A percentile compares a stretch with the other conserved stretches of the same genome.
phyloP scores from a whole-genome alignment of 2,113 vertebrate genomes.

The Takifugu flavidus region DNA sequence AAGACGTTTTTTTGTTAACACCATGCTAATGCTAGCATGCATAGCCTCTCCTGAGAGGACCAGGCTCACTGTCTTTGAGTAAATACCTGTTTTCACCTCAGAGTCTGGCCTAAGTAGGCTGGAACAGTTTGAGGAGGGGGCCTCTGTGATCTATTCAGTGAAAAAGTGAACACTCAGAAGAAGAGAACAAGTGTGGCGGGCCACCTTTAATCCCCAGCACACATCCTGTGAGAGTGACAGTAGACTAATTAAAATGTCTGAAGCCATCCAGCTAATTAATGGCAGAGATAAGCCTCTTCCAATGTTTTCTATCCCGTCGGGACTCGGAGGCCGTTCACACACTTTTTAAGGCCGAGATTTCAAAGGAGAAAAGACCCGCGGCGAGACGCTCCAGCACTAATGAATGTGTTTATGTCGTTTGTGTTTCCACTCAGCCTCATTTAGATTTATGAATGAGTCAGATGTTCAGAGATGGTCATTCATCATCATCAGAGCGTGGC shows the following conservation, averaged over 20 bases:
- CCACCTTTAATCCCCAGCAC: constrained; percentile 28
- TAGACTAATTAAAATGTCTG: constrained; percentile 57
- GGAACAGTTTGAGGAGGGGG: constrained; percentile 24
- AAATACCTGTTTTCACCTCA: constrained; percentile 33
- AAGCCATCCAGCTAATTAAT: constrained; percentile 47
- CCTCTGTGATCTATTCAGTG: constrained; percentile 18
- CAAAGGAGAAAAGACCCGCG: constrained; percentile 10
- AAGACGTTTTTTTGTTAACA: too few relatives aligned
- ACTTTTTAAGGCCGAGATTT: constrained; percentile 19
- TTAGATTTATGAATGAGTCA: constrained; percentile 45
- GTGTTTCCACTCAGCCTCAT: constrained; percentile 19
- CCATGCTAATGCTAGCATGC: background rate
- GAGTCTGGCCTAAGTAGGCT: constrained; percentile 32
- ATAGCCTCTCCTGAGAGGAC: constrained; percentile 10
- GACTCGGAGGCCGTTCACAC: constrained; percentile 24
- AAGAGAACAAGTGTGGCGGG: background rate
- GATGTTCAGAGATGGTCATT: constrained; percentile 4
- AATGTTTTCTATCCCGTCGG: constrained; percentile 7
- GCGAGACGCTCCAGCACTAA: constrained; percentile 28
- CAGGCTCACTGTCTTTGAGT: constrained; percentile 12
- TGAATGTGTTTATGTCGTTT: constrained; percentile 21
- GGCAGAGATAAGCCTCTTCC: constrained; percentile 28
- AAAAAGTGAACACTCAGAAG: constrained; percentile 26
- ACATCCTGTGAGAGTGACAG: constrained; percentile 34
- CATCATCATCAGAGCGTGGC: background rate